These are phyloP conservation scores for Mnemiopsis leidyi DNA, from an alignment of 37 sponge, comb jelly and placozoan species.

Conservation along the genomic window DNA sequence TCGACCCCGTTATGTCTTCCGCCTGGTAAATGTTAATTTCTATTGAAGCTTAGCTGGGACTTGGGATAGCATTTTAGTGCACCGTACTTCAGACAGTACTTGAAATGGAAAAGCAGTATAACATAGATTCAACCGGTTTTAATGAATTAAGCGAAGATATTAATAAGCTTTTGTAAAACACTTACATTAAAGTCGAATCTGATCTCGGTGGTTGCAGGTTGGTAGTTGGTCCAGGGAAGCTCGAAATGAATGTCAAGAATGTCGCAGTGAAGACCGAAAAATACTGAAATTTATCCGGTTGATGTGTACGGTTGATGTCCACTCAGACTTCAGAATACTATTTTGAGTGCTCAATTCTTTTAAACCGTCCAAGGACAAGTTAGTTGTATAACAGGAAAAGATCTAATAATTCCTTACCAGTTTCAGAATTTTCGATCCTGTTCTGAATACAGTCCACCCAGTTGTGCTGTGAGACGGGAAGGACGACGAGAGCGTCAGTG, in stretches of 20 bases:
- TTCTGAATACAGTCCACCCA: slow-evolving; percentile 65
- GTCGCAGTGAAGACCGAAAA: slow-evolving; percentile 53
- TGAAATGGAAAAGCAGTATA: no score
- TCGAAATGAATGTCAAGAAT: slow-evolving; percentile 12
- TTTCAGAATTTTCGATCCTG: slow-evolving; percentile 58
- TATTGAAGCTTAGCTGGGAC: neutral
- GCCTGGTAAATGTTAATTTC: neutral
- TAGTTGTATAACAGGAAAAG: no score
- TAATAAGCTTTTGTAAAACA: no score
- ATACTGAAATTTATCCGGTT: neutral
- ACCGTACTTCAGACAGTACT: no score
- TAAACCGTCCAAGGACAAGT: no score
- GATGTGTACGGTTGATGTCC: no score
- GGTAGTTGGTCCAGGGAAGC: slow-evolving; percentile 53
- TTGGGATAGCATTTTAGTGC: neutral
- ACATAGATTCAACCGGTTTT: no score
- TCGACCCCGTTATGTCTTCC: slow-evolving; percentile 5
- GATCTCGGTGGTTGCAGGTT: slow-evolving; percentile 5
- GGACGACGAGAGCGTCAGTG: slow-evolving; percentile 33
- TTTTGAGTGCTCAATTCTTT: no score
- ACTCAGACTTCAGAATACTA: no score
- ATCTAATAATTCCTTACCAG: slow-evolving; percentile 10
- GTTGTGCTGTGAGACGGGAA: slow-evolving; percentile 59
- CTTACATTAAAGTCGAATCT: slow-evolving; percentile 23
- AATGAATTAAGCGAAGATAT: no score